Percentiles rank a stretch among this genome's conserved stretches.
These are phyloP conservation scores for Lateolabrax maculatus DNA, from an alignment of 2,797 vertebrate species.

Conservation along the genomic window DNA sequence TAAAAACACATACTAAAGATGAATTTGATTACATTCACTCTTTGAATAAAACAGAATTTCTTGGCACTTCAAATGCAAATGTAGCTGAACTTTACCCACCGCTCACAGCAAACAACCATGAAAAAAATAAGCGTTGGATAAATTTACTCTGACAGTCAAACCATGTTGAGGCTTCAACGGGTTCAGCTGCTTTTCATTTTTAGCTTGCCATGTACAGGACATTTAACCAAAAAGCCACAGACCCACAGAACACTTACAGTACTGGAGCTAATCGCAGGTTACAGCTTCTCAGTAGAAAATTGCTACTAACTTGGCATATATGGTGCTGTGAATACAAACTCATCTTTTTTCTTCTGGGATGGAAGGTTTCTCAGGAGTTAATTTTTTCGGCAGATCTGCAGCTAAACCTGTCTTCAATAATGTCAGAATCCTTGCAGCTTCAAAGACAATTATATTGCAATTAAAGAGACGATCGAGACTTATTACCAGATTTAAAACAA, in stretches of 20 bases:
- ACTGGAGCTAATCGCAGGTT: conserved; percentile 43
- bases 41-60: not conserved
- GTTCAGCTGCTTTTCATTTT: conserved; percentile 33
- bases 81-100: conserved; percentile 20
- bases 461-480: conserved; percentile 6
- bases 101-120: conserved; percentile 25
- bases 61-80: conserved; percentile 15
- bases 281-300: conserved; percentile 42
- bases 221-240: conserved; percentile 36
- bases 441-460: not conserved
- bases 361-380: not conserved
- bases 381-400: not conserved
- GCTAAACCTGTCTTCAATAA: conserved; percentile 4
- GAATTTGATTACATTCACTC: not conserved
- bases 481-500: not conserved
- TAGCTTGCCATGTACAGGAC: conserved; percentile 11
- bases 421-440: conserved; percentile 4
- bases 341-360: not conserved
- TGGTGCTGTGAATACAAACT: conserved; percentile 9
- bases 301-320: conserved; percentile 27
- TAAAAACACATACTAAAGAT: not conserved
- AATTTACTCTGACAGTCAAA: conserved; percentile 28
- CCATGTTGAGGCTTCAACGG: conserved; percentile 2
- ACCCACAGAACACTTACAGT: conserved; percentile 18
- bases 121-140: conserved; percentile 9